phyloP scores from a whole-genome alignment of 2,888 invertebrate genomes.

The Strigamia transsilvanica region DNA sequence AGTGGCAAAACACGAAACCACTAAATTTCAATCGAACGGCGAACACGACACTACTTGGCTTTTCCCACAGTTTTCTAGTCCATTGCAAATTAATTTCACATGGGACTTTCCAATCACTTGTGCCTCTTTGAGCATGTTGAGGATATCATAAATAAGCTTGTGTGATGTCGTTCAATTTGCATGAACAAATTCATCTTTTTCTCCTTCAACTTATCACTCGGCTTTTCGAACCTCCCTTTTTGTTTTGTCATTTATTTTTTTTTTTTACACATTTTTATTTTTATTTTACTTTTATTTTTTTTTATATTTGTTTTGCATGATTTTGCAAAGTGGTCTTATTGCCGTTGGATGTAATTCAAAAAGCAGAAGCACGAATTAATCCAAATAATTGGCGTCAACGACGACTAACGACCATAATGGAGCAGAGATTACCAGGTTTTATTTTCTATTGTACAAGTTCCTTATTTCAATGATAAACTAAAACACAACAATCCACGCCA shows the following conservation, averaged over 20 bases:
- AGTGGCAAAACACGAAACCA: too few species aligned
- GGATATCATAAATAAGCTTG: too few species aligned
- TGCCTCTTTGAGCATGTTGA: too few species aligned
- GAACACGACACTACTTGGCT: too few species aligned
- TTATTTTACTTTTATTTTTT: conserved; percentile 63
- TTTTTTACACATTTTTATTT: conserved; percentile 65
- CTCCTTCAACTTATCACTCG: too few species aligned
- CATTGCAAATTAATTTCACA: too few species aligned
- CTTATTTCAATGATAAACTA: neutral
- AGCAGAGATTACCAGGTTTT: conserved; percentile 53
- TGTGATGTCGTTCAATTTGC: too few species aligned
- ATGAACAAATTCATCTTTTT: neutral
- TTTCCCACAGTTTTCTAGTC: too few species aligned
- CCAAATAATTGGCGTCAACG: conserved; percentile 53
- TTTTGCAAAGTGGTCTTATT: conserved; percentile 50
- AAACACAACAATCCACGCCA: too few species aligned
- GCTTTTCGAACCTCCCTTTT: neutral
- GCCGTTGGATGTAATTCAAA: conserved; percentile 55
- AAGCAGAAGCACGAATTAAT: conserved; percentile 56
- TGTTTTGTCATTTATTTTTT: conserved; percentile 22
- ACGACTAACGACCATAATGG: conserved; percentile 55
- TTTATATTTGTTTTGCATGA: conserved; percentile 59
- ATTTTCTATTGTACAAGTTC: neutral
- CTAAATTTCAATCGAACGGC: too few species aligned
- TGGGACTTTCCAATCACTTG: too few species aligned